These are phyloP conservation scores for Protobothrops mucrosquamatus DNA, from an alignment of 2,113 vertebrate species.

Conservation along the genomic window DNA sequence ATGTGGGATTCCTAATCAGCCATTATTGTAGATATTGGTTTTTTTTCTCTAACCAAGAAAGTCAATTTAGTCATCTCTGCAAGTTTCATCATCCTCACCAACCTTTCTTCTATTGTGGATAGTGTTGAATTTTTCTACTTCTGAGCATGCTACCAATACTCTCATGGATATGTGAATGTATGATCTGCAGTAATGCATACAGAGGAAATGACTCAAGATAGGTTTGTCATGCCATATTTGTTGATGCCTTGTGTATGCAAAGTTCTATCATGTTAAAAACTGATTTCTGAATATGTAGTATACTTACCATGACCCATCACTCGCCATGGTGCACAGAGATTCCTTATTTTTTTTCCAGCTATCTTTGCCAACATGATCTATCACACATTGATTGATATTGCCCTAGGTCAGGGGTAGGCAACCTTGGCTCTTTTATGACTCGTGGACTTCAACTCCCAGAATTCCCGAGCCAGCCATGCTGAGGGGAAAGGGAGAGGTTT, in stretches of 20 bases:
- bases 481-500: too few species aligned
- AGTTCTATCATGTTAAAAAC: not conserved
- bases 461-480: too few species aligned
- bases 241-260: not conserved
- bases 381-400: not conserved
- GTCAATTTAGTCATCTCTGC: not conserved
- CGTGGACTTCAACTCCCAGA: too few species aligned
- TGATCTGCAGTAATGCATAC: not conserved
- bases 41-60: not conserved
- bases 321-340: not conserved
- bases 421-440: too few species aligned
- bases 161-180: not conserved
- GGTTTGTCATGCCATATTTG: not conserved
- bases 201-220: not conserved
- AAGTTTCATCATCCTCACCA: not conserved
- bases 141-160: not conserved
- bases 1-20: not conserved
- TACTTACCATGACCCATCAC: not conserved
- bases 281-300: not conserved
- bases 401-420: not conserved
- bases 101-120: not conserved
- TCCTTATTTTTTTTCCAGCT: not conserved
- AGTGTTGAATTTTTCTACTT: not conserved
- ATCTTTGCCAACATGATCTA: not conserved
- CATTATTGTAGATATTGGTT: not conserved